Evolutionary conservation across 2,888 invertebrate genomes (phyloP).

Genomic region (Sphaerophoria taeniata): DNA sequence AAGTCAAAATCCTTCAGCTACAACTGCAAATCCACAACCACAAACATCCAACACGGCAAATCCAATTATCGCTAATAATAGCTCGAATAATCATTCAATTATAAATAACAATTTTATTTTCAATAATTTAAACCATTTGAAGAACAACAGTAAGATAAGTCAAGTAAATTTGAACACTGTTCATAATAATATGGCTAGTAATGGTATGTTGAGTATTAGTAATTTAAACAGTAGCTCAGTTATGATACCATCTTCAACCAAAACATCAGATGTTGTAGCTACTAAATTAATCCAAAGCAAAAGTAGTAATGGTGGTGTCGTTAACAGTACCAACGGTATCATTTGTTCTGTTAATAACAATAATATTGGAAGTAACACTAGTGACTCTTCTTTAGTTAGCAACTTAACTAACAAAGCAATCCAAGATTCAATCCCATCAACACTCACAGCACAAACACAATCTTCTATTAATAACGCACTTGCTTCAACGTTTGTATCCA

Average conservation of each 20-base stretch:
- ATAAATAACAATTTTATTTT: slow-evolving; percentile 70
- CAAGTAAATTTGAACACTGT: slow-evolving; percentile 72
- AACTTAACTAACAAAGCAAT: slow-evolving; percentile 59
- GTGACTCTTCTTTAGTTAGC: slow-evolving; percentile 83
- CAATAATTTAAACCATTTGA: slow-evolving; percentile 71
- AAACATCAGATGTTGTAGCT: slow-evolving; percentile 61
- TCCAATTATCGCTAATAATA: slow-evolving; percentile 78
- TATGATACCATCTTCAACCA: slow-evolving; percentile 69
- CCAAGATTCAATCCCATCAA: slow-evolving; percentile 77
- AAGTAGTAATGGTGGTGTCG: slow-evolving; percentile 76
- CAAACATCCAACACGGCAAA: slow-evolving; percentile 82
- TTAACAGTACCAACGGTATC: slow-evolving; percentile 75
- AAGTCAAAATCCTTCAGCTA: slow-evolving; percentile 79
- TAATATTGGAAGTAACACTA: slow-evolving; percentile 68
- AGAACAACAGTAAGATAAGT: slow-evolving; percentile 75
- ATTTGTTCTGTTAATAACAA: slow-evolving; percentile 59
- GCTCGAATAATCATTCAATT: slow-evolving; percentile 75
- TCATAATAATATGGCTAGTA: slow-evolving; percentile 73
- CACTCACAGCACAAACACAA: slow-evolving; percentile 76
- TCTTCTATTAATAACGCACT: slow-evolving; percentile 69
- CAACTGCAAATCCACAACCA: slow-evolving; percentile 78
- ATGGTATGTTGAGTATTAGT: slow-evolving; percentile 76
- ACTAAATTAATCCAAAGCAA: slow-evolving; percentile 72
- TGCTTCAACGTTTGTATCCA: slow-evolving; percentile 59
- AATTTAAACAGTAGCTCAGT: slow-evolving; percentile 76